Percentiles rank a stretch among this genome's conserved stretches.
Evolutionary conservation across 37 sponge, comb jelly and placozoan genomes (phyloP).

Genomic region (Cladorhizidae sp.): DNA sequence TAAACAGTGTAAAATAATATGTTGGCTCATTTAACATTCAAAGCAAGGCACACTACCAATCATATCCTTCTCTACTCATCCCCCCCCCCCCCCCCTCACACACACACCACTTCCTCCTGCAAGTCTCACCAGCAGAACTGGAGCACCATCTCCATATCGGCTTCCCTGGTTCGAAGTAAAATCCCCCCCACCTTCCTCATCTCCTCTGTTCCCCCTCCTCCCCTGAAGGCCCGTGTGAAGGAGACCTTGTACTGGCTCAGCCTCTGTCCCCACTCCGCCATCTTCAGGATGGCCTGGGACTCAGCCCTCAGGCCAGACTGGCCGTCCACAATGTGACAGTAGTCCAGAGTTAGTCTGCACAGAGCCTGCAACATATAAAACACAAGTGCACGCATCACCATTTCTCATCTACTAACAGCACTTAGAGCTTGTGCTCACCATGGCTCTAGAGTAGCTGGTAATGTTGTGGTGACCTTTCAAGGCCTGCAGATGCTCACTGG

Average conservation of each 20-base stretch:
- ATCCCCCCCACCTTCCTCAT: slow-evolving; percentile 39
- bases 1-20: neutral
- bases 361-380: slow-evolving; percentile 23
- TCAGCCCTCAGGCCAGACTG: slow-evolving; percentile 5
- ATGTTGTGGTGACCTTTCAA: slow-evolving; percentile 17
- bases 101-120: neutral
- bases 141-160: slow-evolving; percentile 7
- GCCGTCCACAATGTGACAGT: slow-evolving; percentile 6
- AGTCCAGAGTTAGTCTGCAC: slow-evolving; percentile 43
- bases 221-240: slow-evolving; percentile 57
- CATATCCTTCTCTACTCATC: neutral
- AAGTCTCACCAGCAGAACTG: slow-evolving; percentile 38
- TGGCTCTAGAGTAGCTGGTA: slow-evolving; percentile 55
- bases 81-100: neutral
- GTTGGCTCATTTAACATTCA: too few species aligned
- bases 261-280: slow-evolving; percentile 72
- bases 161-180: slow-evolving; percentile 32
- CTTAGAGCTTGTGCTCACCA: slow-evolving; percentile 12
- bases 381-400: neutral
- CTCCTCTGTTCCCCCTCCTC: slow-evolving; percentile 27
- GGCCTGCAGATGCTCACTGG: slow-evolving; percentile 11
- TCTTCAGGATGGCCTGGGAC: slow-evolving; percentile 18
- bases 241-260: slow-evolving; percentile 51
- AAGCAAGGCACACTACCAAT: neutral
- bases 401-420: neutral